Conservation (phyloP, 2,888 invertebrate species). For the Vesta saturnalis region DNA sequence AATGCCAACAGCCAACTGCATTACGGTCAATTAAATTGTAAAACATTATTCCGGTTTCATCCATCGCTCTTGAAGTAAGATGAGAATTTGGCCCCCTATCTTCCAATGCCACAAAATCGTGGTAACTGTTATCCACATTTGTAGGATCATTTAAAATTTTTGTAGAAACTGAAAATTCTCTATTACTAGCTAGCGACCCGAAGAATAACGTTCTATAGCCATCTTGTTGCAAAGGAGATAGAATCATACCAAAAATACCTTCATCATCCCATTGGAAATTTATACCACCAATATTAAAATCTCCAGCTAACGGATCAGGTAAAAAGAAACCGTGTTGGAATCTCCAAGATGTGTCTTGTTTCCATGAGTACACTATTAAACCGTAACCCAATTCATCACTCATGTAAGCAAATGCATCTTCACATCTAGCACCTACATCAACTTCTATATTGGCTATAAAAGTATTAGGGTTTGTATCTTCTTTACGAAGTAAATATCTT, state of each 20-base stretch:
- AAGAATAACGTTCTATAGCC: constrained; percentile 80
- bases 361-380: constrained; percentile 81
- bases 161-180: constrained; percentile 84
- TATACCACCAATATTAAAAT: constrained; percentile 80
- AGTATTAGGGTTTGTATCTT: constrained; percentile 79
- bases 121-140: constrained; percentile 74
- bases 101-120: constrained; percentile 74
- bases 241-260: constrained; percentile 77
- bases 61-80: constrained; percentile 79
- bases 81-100: constrained; percentile 75
- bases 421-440: constrained; percentile 78
- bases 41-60: constrained; percentile 76
- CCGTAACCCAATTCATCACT: constrained; percentile 87
- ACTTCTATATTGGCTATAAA: constrained; percentile 90
- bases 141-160: constrained; percentile 74
- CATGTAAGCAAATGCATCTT: constrained; percentile 82
- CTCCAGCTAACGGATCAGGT: constrained; percentile 82
- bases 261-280: constrained; percentile 89
- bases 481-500: constrained; percentile 72
- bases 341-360: constrained; percentile 81
- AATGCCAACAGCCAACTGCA: constrained; percentile 86
- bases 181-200: constrained; percentile 80
- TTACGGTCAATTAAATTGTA: constrained; percentile 84
- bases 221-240: constrained; percentile 71
- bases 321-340: constrained; percentile 81